Percentiles rank a stretch among this genome's conserved stretches.
Conservation (phyloP, 2,797 vertebrate genomes). For the Chanos chanos region DNA sequence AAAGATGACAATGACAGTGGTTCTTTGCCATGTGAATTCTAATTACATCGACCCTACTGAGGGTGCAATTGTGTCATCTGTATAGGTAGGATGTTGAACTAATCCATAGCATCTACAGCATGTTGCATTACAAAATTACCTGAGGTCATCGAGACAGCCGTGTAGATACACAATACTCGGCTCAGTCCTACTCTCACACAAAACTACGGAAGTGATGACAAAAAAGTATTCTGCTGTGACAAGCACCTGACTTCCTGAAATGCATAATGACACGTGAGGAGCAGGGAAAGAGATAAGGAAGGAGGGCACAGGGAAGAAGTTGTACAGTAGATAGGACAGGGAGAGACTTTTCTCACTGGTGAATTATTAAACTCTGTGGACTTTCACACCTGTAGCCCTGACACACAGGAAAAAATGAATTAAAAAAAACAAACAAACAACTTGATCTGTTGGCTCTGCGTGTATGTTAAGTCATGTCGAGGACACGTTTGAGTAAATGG, state of each 20-base stretch:
- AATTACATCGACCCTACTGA: slow-evolving; percentile 66
- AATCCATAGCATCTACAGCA: neutral
- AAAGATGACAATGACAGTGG: slow-evolving; percentile 70
- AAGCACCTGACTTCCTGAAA: no score
- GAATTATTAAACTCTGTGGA: slow-evolving; percentile 76
- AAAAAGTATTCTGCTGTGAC: no score
- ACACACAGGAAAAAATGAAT: neutral
- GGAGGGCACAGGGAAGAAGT: slow-evolving; percentile 33
- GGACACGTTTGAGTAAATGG: neutral
- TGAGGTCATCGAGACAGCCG: neutral
- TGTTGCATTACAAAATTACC: neutral
- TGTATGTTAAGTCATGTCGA: neutral
- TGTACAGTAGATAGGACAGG: neutral
- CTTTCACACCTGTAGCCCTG: slow-evolving; percentile 68
- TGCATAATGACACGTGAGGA: no score
- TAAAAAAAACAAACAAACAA: neutral
- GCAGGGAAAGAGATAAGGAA: slow-evolving; percentile 15
- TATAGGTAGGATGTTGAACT: slow-evolving; percentile 14
- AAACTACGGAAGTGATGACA: no score
- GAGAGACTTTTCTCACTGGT: slow-evolving; percentile 57
- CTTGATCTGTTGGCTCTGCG: neutral
- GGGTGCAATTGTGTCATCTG: slow-evolving; percentile 28
- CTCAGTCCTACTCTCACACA: neutral
- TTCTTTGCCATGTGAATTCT: slow-evolving; percentile 70
- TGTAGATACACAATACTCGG: neutral